These are phyloP conservation scores for Taenioides sp. DNA, from an alignment of 2,797 vertebrate genomes.

Conservation along the genomic window DNA sequence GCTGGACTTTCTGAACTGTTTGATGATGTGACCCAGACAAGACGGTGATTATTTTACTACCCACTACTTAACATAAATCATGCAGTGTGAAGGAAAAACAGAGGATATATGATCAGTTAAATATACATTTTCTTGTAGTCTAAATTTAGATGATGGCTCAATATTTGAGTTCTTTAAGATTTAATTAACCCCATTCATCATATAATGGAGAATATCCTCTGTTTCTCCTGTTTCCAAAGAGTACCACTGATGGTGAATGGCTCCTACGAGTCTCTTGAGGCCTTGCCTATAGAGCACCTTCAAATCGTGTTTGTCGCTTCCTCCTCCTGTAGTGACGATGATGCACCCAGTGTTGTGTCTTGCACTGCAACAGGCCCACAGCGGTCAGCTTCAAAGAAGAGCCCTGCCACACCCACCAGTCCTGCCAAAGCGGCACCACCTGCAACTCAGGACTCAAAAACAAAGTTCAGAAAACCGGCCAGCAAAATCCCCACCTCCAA, in stretches of 20 bases:
- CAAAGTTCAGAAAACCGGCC: conserved; percentile 28
- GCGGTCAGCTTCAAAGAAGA: conserved; percentile 40
- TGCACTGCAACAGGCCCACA: conserved; percentile 18
- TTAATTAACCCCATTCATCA: conserved; percentile 18
- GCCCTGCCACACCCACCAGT: conserved; percentile 39
- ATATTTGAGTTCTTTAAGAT: conserved; percentile 23
- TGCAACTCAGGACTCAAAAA: conserved; percentile 39
- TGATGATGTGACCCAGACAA: conserved; percentile 64
- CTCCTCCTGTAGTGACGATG: conserved; percentile 73
- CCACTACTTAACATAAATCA: conserved; percentile 15
- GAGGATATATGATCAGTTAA: conserved; percentile 57
- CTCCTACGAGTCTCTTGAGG: conserved; percentile 75
- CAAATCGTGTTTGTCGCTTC: conserved; percentile 77
- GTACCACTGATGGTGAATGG: conserved; percentile 63
- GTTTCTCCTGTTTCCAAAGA: conserved; percentile 68
- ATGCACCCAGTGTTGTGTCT: conserved; percentile 22
- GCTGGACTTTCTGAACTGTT: conserved; percentile 60
- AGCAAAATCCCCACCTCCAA: conserved; percentile 22
- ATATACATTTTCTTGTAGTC: conserved; percentile 5
- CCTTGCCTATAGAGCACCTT: conserved; percentile 73
- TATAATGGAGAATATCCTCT: conserved; percentile 60
- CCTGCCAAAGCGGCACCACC: neutral
- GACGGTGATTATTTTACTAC: conserved; percentile 73
- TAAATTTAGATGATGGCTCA: conserved; percentile 14
- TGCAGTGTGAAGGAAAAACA: conserved; percentile 59